Percentiles rank a stretch among this genome's conserved stretches.
Evolutionary conservation across 2,113 vertebrate species (phyloP).

Genomic region (Hippocampus zosterae): DNA sequence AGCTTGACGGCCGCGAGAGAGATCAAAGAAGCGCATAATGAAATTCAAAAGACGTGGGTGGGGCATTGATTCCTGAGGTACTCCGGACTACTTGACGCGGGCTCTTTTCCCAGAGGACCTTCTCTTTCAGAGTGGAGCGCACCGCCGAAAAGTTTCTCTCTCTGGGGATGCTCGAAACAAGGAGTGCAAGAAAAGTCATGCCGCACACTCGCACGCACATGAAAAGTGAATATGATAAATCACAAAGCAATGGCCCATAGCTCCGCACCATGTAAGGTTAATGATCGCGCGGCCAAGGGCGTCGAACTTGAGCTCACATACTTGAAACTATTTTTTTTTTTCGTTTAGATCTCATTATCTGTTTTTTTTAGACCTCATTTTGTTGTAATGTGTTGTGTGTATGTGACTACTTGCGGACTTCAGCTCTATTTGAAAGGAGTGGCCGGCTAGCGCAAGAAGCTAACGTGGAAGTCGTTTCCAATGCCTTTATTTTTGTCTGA

Average conservation of each 20-base stretch:
- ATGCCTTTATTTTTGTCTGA: too few relatives aligned
- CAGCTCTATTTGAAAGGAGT: too few relatives aligned
- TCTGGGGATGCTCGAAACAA: constrained; percentile 36
- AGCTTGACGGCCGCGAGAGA: not conserved
- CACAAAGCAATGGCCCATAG: not conserved
- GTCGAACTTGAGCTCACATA: not conserved
- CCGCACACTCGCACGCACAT: not conserved
- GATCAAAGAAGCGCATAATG: constrained; percentile 30
- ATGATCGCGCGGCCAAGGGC: not conserved
- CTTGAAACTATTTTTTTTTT: not conserved
- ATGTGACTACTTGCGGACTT: too few relatives aligned
- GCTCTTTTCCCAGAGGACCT: constrained; percentile 41
- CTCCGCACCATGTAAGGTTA: not conserved
- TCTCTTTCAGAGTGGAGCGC: constrained; percentile 56
- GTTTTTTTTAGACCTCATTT: not conserved
- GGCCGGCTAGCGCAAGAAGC: too few relatives aligned
- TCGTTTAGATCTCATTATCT: not conserved
- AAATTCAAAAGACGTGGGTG: constrained; percentile 42
- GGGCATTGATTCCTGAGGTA: constrained; percentile 36
- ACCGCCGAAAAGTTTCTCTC: constrained; percentile 53
- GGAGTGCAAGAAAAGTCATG: not conserved
- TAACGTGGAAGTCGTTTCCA: too few relatives aligned
- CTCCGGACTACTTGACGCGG: constrained; percentile 26
- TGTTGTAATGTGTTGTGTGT: too few relatives aligned
- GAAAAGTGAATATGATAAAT: not conserved